phyloP scores from a whole-genome alignment of 2,888 invertebrate species.

The Phrixothrix hirtus region DNA sequence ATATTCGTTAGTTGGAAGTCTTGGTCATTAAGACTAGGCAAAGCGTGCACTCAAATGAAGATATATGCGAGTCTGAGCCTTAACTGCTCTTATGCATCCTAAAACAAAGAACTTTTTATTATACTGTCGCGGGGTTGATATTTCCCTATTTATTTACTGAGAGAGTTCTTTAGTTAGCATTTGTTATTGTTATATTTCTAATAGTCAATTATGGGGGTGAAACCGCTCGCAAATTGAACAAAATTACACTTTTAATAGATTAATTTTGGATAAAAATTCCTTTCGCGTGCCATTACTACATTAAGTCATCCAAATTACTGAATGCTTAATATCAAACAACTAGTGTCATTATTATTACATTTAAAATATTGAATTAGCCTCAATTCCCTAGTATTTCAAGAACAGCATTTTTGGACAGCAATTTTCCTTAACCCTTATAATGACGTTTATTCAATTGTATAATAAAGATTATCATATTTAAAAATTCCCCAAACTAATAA shows the following conservation, averaged over 20 bases:
- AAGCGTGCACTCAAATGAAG: constrained; percentile 39
- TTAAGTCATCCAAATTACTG: too few relatives aligned
- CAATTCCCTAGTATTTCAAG: too few relatives aligned
- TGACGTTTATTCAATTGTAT: too few relatives aligned
- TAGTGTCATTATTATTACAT: too few relatives aligned
- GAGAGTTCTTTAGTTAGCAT: constrained; percentile 9
- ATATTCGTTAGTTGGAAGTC: constrained; percentile 46
- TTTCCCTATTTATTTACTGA: constrained; percentile 21
- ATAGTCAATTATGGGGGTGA: constrained; percentile 10
- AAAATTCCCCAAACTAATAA: too few relatives aligned
- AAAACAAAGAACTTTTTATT: constrained; percentile 31
- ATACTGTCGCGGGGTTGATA: constrained; percentile 25
- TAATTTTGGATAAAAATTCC: constrained; percentile 4
- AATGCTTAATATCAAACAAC: too few relatives aligned
- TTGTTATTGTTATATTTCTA: constrained; percentile 18
- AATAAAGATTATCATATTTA: too few relatives aligned
- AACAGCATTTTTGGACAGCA: too few relatives aligned
- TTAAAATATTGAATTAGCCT: too few relatives aligned
- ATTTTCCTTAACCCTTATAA: too few relatives aligned
- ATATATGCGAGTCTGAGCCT: constrained; percentile 40
- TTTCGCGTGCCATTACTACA: constrained; percentile 5
- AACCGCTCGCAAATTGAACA: constrained; percentile 7
- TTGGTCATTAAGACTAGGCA: constrained; percentile 44
- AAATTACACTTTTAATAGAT: constrained; percentile 10
- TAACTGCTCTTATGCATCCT: constrained; percentile 33